These are phyloP conservation scores for Dendrolimus houi DNA, from an alignment of 2,888 invertebrate species.

Conservation along the genomic window DNA sequence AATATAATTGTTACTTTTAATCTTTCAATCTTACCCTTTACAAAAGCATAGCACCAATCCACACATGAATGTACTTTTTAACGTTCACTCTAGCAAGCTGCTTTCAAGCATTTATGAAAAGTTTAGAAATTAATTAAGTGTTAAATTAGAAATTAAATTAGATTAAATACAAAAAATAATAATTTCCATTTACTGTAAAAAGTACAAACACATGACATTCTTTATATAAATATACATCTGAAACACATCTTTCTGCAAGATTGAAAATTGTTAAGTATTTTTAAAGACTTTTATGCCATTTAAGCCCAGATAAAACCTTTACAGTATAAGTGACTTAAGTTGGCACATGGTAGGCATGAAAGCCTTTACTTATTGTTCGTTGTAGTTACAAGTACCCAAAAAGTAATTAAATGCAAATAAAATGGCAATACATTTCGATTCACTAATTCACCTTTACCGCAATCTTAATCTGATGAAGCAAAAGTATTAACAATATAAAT, in stretches of 20 bases:
- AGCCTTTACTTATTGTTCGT: constrained; percentile 42
- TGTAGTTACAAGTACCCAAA: constrained; percentile 48
- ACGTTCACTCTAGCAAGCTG: constrained; percentile 3
- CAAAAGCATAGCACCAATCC: constrained; percentile 55
- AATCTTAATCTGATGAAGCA: constrained; percentile 32
- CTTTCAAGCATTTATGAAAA: too few relatives aligned
- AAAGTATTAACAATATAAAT: constrained; percentile 32
- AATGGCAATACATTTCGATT: constrained; percentile 66
- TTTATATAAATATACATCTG: constrained; percentile 22
- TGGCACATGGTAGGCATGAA: constrained; percentile 52
- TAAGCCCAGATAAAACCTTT: background rate
- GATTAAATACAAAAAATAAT: background rate
- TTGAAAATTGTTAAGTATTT: background rate
- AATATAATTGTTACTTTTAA: background rate
- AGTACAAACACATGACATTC: constrained; percentile 43
- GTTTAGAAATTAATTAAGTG: constrained; percentile 8
- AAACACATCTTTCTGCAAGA: constrained; percentile 3
- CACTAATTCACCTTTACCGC: constrained; percentile 32
- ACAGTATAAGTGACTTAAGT: constrained; percentile 13
- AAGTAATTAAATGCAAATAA: constrained; percentile 64
- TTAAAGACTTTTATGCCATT: background rate
- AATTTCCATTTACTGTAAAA: constrained; percentile 12
- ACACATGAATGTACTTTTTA: constrained; percentile 48
- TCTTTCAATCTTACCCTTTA: constrained; percentile 3
- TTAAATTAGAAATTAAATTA: too few relatives aligned